Percentiles rank a stretch among this genome's conserved stretches.
phyloP scores from a whole-genome alignment of 2,888 invertebrate genomes.

The Meandrusa payeni region DNA sequence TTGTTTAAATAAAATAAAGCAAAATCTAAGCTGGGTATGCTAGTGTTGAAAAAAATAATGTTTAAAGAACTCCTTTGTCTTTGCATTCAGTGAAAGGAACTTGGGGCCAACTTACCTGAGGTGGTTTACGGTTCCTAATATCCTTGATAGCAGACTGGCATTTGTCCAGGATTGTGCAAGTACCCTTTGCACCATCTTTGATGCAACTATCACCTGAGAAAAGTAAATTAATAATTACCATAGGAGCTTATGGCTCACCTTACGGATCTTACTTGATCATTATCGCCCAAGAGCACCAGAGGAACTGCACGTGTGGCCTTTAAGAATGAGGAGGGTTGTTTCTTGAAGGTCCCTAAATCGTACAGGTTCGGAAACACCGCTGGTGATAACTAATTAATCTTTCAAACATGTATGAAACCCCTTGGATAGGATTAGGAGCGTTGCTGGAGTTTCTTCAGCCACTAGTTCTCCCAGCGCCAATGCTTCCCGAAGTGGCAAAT shows the following conservation, averaged over 20 bases:
- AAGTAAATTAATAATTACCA: not conserved
- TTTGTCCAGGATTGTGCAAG: constrained; percentile 30
- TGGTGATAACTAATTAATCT: too few species aligned
- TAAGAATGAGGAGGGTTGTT: not conserved
- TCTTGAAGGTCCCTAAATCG: too few species aligned
- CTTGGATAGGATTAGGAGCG: too few species aligned
- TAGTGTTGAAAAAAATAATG: too few species aligned
- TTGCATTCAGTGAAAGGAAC: not conserved
- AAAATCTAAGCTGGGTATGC: too few species aligned
- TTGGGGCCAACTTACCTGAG: constrained; percentile 31
- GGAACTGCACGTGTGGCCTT: not conserved
- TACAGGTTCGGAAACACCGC: too few species aligned
- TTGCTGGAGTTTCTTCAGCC: too few species aligned
- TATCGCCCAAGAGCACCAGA: constrained; percentile 68
- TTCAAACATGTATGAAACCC: too few species aligned
- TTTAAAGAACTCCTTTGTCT: not conserved
- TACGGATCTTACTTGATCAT: too few species aligned
- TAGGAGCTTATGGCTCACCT: constrained; percentile 51
- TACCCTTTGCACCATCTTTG: constrained; percentile 29
- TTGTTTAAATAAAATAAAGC: too few species aligned
- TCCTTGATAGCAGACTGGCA: constrained; percentile 37
- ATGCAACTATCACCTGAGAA: constrained; percentile 36
- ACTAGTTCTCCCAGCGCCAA: too few species aligned
- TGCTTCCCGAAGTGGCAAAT: too few species aligned
- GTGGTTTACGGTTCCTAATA: constrained; percentile 30